Evolutionary conservation across 2,888 invertebrate species (phyloP), one percentile per base, ranked within the genome.

Genomic region (Pardosa pseudoannulata): DNA sequence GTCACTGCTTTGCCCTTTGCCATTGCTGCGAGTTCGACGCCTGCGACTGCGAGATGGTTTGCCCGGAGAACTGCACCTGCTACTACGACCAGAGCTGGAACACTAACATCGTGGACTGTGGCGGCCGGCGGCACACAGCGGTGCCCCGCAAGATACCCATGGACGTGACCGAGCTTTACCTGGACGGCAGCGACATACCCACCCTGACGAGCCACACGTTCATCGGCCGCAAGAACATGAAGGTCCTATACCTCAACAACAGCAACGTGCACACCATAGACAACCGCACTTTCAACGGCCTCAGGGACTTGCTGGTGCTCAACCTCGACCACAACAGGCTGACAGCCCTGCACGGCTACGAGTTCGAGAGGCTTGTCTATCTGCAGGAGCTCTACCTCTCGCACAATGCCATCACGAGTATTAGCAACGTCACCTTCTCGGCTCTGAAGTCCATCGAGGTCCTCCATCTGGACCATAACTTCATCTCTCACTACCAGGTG

Each of bases 1-100:
- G 95, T 88, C 96, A 96, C 91, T 97, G 97, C 92, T 96, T 96
- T 91, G 95, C 96, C 5, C 92, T 96, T 89, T 97, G 97, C 91
- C 95, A 96, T 91, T 97, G 97, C 91, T 97, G 97, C 91, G 96
- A 96, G 91, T 97, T 96, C 91, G 96, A 96, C 90, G 96, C 96
- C 50, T 97, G 97, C 91, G 97, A 97, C 92, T 97, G 97, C 92
- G 95, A 97, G 93, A 96, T 96, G 95, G 96, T 95, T 70, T 97
- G 97, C 90, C 97, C 97, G 29, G 94, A 93, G 81, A 96, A 96
- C 91, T 97, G 97, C 92, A 95, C 95, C 81, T 97, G 97, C 92
- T 97, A 96, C 92, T 96, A 96, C 91, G 96, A 97, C 91, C 95
- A 96, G 91, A 94, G 95, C 36, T 96, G 96, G 95, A 94, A 94